A percentile compares a stretch with the other conserved stretches of the same genome.
Conservation (phyloP, 1,140 invertebrate genomes). For the Caenorhabditis briggsae region DNA sequence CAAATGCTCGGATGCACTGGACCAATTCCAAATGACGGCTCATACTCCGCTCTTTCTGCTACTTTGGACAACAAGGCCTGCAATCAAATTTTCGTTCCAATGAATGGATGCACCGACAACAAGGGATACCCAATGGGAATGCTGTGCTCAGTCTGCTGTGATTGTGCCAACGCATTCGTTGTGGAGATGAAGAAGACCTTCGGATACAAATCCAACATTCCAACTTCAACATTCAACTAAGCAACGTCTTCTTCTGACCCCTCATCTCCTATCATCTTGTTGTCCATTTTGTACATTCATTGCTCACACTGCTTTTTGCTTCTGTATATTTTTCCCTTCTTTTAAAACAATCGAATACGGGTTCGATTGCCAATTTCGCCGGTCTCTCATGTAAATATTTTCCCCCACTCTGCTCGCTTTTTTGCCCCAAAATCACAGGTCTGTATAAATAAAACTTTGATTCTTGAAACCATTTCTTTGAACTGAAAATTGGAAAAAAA, state of each 20-base stretch:
- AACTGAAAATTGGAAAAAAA: neutral
- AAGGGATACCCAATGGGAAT: slow-evolving; percentile 76
- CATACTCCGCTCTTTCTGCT: slow-evolving; percentile 66
- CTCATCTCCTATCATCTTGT: slow-evolving; percentile 22
- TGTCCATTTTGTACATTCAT: slow-evolving; percentile 16
- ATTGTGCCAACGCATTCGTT: slow-evolving; percentile 69
- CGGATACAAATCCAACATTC: slow-evolving; percentile 66
- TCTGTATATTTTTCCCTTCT: slow-evolving; percentile 26
- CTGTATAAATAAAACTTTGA: slow-evolving; percentile 53
- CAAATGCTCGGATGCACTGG: slow-evolving; percentile 74
- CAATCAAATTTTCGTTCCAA: slow-evolving; percentile 75
- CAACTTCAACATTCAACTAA: slow-evolving; percentile 46
- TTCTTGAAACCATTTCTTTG: neutral
- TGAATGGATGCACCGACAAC: slow-evolving; percentile 72
- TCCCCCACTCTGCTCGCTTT: slow-evolving; percentile 40
- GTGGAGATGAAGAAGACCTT: slow-evolving; percentile 70
- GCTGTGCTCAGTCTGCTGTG: slow-evolving; percentile 77
- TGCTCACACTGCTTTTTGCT: slow-evolving; percentile 30
- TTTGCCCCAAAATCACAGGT: slow-evolving; percentile 45
- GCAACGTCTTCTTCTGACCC: neutral
- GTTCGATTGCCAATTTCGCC: slow-evolving; percentile 47
- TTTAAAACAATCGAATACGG: slow-evolving; percentile 56
- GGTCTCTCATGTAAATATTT: slow-evolving; percentile 44
- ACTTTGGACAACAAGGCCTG: slow-evolving; percentile 65
- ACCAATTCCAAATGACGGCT: slow-evolving; percentile 74